phyloP scores from a whole-genome alignment of 1,140 invertebrate genomes.

The Drosophila saltans region DNA sequence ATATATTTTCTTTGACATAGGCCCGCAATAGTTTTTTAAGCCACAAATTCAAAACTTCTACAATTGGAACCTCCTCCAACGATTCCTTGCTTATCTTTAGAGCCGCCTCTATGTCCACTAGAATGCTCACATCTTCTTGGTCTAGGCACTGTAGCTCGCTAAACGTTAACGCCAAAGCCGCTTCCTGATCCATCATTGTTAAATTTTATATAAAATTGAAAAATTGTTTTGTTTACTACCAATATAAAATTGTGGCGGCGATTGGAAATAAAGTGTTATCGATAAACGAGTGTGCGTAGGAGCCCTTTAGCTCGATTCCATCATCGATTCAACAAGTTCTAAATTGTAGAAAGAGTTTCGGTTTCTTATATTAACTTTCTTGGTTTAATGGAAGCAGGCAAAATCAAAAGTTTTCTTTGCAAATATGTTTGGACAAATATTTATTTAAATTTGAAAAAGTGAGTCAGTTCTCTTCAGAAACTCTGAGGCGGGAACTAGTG shows the following conservation, averaged over 20 bases:
- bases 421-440: not conserved
- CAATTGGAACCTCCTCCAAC: slow-evolving; percentile 20
- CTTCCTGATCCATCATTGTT: not conserved
- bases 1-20: slow-evolving; percentile 31
- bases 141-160: slow-evolving; percentile 45
- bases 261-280: not conserved
- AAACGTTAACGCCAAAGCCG: slow-evolving; percentile 26
- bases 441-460: not conserved
- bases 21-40: slow-evolving; percentile 51
- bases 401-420: too few relatives aligned
- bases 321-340: not conserved
- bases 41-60: slow-evolving; percentile 54
- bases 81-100: slow-evolving; percentile 39
- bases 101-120: slow-evolving; percentile 42
- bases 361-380: too few relatives aligned
- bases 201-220: not conserved
- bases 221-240: not conserved
- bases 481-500: not conserved
- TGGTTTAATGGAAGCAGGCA: too few relatives aligned
- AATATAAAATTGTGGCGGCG: not conserved
- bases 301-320: not conserved
- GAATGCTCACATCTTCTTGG: slow-evolving; percentile 31
- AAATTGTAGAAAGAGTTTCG: not conserved
- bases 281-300: not conserved
- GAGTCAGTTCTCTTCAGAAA: not conserved